Conservation (phyloP, 1,140 invertebrate species). For the Musca vetustissima region DNA sequence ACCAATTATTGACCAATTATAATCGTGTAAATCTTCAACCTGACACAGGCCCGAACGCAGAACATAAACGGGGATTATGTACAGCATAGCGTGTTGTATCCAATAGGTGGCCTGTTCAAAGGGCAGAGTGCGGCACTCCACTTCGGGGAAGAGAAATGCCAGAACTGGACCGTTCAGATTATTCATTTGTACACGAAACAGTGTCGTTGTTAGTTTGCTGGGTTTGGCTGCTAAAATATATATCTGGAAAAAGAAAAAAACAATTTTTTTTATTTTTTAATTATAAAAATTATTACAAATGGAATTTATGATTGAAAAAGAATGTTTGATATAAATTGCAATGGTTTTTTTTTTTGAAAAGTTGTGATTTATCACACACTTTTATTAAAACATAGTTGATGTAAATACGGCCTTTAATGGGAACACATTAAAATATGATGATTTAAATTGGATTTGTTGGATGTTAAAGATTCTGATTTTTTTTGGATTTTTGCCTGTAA, state of each 20-base stretch:
- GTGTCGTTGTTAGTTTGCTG: constrained; percentile 73
- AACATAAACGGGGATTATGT: constrained; percentile 90
- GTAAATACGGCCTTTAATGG: no score
- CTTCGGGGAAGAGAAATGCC: constrained; percentile 88
- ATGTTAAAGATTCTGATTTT: no score
- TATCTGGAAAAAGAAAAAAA: constrained; percentile 64
- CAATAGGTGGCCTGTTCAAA: constrained; percentile 90
- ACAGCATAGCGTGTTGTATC: constrained; percentile 90
- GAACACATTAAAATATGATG: no score
- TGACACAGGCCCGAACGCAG: constrained; percentile 85
- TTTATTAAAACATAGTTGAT: no score
- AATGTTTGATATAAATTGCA: no score
- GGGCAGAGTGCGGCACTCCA: constrained; percentile 86
- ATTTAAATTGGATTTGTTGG: no score
- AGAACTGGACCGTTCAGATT: constrained; percentile 88
- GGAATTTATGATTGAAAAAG: no score
- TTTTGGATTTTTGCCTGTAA: no score
- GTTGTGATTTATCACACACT: no score
- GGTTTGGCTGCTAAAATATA: constrained; percentile 84
- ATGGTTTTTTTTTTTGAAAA: no score
- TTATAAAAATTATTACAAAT: no score
- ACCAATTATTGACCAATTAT: constrained; percentile 82
- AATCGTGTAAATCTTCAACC: constrained; percentile 76
- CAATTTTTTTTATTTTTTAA: no score
- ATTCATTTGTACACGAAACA: constrained; percentile 89